Evolutionary conservation across 53 echinoderm and acorn worm genomes (phyloP).

Genomic region (Glandiceps talaboti): DNA sequence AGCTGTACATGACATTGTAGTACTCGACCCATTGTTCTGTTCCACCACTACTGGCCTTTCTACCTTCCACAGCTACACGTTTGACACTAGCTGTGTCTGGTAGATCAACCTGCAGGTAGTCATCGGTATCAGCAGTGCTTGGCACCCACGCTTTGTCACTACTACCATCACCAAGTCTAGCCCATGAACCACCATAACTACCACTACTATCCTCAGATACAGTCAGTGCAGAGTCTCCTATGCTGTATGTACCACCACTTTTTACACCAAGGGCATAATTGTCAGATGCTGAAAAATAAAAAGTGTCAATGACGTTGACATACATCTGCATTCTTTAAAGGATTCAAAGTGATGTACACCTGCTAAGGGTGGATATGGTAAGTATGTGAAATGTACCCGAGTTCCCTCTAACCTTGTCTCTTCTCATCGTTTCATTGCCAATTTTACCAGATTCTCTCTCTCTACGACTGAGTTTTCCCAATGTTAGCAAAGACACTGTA

Average conservation of each 20-base stretch:
- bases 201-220: slow-evolving; percentile 9
- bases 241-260: slow-evolving; percentile 7
- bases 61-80: slow-evolving; percentile 47
- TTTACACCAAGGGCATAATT: slow-evolving; percentile 38
- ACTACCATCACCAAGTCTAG: slow-evolving; percentile 6
- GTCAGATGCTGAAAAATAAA: slow-evolving; percentile 4
- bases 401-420: no score
- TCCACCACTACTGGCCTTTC: slow-evolving; percentile 19
- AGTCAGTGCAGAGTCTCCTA: slow-evolving; percentile 5
- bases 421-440: no score
- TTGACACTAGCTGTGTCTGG: slow-evolving; percentile 31
- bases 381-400: no score
- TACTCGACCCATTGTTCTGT: slow-evolving; percentile 34
- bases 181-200: slow-evolving; percentile 8
- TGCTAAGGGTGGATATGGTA: no score
- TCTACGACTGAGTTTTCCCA: no score
- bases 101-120: slow-evolving; percentile 37
- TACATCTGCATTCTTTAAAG: no score
- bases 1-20: slow-evolving; percentile 26
- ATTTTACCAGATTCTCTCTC: no score
- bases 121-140: slow-evolving; percentile 14
- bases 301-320: no score
- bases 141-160: slow-evolving; percentile 27
- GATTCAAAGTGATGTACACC: no score
- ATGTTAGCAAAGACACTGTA: no score